Percentiles rank a stretch among this genome's conserved stretches.
Conservation (phyloP, 1,140 invertebrate species). For the Drosophila repletoides region DNA sequence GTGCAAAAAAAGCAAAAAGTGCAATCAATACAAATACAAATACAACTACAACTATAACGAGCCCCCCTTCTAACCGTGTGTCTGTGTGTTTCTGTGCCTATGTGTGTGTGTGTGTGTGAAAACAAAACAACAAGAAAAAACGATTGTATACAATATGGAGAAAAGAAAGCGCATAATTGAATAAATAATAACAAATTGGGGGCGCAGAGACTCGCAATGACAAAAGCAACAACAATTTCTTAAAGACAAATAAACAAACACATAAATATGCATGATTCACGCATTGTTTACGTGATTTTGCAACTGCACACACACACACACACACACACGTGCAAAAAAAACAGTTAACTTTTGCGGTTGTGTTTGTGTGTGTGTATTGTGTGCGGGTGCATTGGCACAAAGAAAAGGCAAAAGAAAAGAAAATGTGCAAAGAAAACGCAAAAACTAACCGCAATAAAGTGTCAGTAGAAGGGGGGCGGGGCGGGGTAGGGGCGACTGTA, state of each 20-base stretch:
- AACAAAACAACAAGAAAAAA: constrained; percentile 80
- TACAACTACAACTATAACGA: constrained; percentile 40
- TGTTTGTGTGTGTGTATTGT: neutral
- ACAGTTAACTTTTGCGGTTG: constrained; percentile 64
- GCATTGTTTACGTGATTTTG: constrained; percentile 73
- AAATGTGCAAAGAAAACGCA: constrained; percentile 14
- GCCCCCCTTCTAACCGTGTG: constrained; percentile 28
- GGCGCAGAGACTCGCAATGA: constrained; percentile 62
- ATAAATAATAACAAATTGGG: constrained; percentile 77
- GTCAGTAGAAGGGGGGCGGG: neutral
- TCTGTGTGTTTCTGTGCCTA: constrained; percentile 10
- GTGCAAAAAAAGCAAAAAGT: constrained; percentile 28
- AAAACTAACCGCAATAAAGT: constrained; percentile 30
- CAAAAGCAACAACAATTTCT: constrained; percentile 55
- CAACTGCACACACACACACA: constrained; percentile 37
- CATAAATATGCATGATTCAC: constrained; percentile 54
- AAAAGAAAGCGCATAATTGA: constrained; percentile 79
- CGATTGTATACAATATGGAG: constrained; percentile 47
- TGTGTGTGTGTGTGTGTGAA: constrained; percentile 48
- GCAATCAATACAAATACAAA: constrained; percentile 63
- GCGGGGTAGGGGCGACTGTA: neutral
- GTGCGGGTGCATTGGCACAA: constrained; percentile 62
- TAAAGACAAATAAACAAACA: constrained; percentile 48
- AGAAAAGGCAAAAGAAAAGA: constrained; percentile 4
- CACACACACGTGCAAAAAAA: constrained; percentile 13